Conservation (phyloP, 2,797 vertebrate genomes). For the Pelobates cultripes region DNA sequence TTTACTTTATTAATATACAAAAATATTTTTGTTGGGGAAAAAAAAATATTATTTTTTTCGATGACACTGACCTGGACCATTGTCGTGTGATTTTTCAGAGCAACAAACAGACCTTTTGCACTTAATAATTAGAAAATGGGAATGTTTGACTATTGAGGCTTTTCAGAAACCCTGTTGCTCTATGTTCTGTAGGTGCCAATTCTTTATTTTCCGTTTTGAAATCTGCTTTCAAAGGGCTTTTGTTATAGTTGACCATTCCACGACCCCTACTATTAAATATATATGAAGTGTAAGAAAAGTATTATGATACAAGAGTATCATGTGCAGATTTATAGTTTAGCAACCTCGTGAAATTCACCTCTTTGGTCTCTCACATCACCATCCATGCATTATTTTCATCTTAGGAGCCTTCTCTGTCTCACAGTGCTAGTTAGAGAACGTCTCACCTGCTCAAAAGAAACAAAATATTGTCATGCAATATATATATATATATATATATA, state of each 20-base stretch:
- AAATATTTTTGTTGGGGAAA: background rate
- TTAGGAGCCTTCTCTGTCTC: slow-evolving; percentile 18
- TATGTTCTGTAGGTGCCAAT: background rate
- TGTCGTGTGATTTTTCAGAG: background rate
- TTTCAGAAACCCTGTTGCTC: background rate
- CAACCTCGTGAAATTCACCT: slow-evolving; percentile 12
- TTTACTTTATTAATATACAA: background rate
- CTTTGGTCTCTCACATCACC: slow-evolving; percentile 13
- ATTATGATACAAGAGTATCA: slow-evolving; percentile 27
- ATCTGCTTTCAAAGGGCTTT: background rate
- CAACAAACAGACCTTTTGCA: background rate
- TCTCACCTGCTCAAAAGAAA: slow-evolving; percentile 18
- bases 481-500: background rate
- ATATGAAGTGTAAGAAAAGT: background rate
- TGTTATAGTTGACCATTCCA: slow-evolving; percentile 22
- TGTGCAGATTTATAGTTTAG: slow-evolving; percentile 37
- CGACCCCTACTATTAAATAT: slow-evolving; percentile 27
- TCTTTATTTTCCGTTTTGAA: slow-evolving; percentile 13
- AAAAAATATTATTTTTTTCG: background rate
- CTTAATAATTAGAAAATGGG: background rate
- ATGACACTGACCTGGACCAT: background rate
- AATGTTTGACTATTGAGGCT: background rate
- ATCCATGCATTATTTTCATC: slow-evolving; percentile 30
- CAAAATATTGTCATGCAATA: slow-evolving; percentile 25
- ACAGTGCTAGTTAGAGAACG: slow-evolving; percentile 9